These are phyloP conservation scores for Pseudocheirus occidentalis DNA, from an alignment of 2,797 vertebrate genomes.

Conservation along the genomic window DNA sequence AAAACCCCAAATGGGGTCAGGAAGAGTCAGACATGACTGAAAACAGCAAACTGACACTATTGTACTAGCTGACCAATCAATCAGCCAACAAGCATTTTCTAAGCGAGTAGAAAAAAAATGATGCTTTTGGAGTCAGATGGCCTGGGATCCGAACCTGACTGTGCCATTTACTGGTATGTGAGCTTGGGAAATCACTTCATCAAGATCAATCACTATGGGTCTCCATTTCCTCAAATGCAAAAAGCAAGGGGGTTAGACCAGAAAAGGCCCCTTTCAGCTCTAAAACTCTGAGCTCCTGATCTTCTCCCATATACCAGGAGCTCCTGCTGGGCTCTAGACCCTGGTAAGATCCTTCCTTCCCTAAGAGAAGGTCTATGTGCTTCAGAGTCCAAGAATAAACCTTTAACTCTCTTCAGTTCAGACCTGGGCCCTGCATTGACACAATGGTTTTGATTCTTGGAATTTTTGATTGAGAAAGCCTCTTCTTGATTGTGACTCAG, in stretches of 20 bases:
- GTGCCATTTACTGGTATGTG: background rate
- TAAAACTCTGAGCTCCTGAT: background rate
- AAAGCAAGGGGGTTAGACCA: background rate
- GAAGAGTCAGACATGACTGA: background rate
- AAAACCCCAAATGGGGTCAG: background rate
- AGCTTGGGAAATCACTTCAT: background rate
- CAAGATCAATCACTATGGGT: no score
- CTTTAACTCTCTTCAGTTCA: background rate
- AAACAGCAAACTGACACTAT: background rate
- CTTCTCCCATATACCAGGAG: background rate
- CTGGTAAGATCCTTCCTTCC: background rate
- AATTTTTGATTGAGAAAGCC: background rate
- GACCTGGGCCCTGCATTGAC: background rate
- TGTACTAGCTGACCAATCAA: background rate
- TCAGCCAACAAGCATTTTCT: background rate
- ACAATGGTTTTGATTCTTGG: background rate
- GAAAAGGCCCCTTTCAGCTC: background rate
- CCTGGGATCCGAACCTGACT: background rate
- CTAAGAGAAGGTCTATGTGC: background rate
- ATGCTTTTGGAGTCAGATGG: background rate
- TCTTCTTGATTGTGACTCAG: background rate
- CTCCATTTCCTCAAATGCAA: background rate
- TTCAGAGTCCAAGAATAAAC: background rate
- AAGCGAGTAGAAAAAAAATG: background rate
- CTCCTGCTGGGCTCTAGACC: background rate